A percentile compares a stretch with the other conserved stretches of the same genome.
These are phyloP conservation scores for Melospiza melodia DNA, from an alignment of 2,113 vertebrate genomes.

Conservation along the genomic window DNA sequence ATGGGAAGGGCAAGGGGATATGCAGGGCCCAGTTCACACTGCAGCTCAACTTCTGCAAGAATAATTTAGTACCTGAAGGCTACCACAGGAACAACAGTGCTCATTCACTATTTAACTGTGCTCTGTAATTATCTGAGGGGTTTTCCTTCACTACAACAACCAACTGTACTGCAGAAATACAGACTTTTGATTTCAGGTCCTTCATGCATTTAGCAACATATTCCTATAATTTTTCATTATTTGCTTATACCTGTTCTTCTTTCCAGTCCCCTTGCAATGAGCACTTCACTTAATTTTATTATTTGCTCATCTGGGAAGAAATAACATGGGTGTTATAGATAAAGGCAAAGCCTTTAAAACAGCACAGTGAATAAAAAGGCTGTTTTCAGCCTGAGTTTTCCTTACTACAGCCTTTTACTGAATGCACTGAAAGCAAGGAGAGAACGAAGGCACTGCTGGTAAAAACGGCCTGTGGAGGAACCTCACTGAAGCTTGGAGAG, in stretches of 20 bases:
- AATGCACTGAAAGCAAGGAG: neutral
- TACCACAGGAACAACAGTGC: neutral
- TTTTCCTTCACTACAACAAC: neutral
- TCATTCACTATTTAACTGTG: neutral
- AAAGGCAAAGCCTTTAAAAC: neutral
- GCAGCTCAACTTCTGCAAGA: neutral
- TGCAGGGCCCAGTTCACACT: neutral
- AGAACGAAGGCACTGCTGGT: neutral
- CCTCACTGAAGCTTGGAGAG: neutral
- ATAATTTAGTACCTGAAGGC: neutral
- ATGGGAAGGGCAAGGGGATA: neutral
- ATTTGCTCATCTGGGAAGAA: neutral
- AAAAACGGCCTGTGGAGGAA: slow-evolving; percentile 1
- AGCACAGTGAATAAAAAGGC: neutral
- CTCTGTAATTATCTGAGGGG: neutral
- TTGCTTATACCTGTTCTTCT: neutral
- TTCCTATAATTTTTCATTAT: neutral
- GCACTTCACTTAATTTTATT: neutral
- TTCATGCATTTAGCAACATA: neutral
- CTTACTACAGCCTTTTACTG: neutral
- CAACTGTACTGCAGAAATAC: neutral
- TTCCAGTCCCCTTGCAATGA: neutral
- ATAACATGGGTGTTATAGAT: neutral
- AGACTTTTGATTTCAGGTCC: neutral
- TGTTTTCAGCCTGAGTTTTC: neutral